These are phyloP conservation scores for Ceratosolen fusciceps DNA, from an alignment of 1,140 invertebrate genomes.

Conservation along the genomic window DNA sequence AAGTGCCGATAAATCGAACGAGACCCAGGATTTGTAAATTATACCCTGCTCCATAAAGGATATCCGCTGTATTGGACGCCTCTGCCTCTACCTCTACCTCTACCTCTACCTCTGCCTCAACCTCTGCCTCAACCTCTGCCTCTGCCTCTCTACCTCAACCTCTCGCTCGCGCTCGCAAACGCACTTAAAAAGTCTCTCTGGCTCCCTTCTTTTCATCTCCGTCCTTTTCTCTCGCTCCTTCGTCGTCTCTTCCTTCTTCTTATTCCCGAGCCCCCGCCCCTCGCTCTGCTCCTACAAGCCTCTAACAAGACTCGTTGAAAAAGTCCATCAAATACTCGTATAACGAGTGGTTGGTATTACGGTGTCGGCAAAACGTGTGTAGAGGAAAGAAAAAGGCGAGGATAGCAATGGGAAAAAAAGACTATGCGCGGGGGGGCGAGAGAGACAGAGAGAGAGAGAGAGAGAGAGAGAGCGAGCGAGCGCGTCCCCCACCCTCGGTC, in stretches of 20 bases:
- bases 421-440: neutral
- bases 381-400: slow-evolving; percentile 23
- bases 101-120: slow-evolving; percentile 9
- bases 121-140: neutral
- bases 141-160: neutral
- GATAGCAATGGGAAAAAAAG: neutral
- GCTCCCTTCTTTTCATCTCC: neutral
- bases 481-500: neutral
- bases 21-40: slow-evolving; percentile 72
- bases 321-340: slow-evolving; percentile 45
- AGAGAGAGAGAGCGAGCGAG: too few species aligned
- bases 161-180: too few species aligned
- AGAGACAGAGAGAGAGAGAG: too few species aligned
- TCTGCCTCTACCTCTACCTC: slow-evolving; percentile 21
- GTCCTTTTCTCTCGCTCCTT: neutral
- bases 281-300: neutral
- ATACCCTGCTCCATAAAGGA: slow-evolving; percentile 67
- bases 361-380: slow-evolving; percentile 31
- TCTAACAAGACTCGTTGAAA: slow-evolving; percentile 46
- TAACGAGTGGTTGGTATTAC: slow-evolving; percentile 40
- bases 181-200: neutral
- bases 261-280: neutral
- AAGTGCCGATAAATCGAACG: slow-evolving; percentile 72
- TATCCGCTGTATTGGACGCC: slow-evolving; percentile 49
- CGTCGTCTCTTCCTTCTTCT: neutral